Base-by-base conservation (phyloP, 1,140 invertebrate species). In the Eriosoma lanigerum region DNA sequence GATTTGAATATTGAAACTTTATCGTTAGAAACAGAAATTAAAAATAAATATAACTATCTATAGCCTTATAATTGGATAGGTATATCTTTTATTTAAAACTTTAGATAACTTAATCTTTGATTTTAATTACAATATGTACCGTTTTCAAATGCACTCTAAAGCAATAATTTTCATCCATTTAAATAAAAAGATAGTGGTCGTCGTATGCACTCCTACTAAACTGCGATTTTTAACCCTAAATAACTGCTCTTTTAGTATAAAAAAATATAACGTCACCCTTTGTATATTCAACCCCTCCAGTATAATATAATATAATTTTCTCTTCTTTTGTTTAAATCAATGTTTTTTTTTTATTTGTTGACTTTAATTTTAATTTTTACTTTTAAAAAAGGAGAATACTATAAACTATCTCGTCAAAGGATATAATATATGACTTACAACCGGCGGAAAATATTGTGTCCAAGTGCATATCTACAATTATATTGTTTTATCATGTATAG, bases 191-290 rank as follows among this genome's bases (percentile, higher is more conserved):
- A 72, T 72, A 52, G 48, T 13, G 12, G 21, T 52, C 50, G 17
- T n/a, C 17, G 68, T 52, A 13, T 48, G 44, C 21, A 46, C 24
- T 68, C 38, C 64, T 44, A 66, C 50, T 70, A 70, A 29, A n/a
- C 46, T 26, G 26, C 24, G 24, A 72, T 72, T 72, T 72, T 52
- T 19, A 52, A 72, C 68, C 68, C 68, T 72, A 29, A 52, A 29
- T 29, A 52, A 72, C 68, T 52, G 68, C 68, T 52, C 68, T 72
- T 72, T 72, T 72, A 52, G 15, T 50, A 29, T 72, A 70, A 72
- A 52, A 72, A 68, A 46, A 68, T n/a, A 50, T 50, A 72, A 72
- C 24, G 15, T 24, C 46, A 52, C 46, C 68, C 68, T 52, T 72
- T 10, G 21, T 0, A 52, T 19, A 72, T n/a, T 72, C 46, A 52